Evolutionary conservation across 2,888 invertebrate species (phyloP), one percentile per base, ranked within the genome.

Genomic region (Heliconius ismenius): DNA sequence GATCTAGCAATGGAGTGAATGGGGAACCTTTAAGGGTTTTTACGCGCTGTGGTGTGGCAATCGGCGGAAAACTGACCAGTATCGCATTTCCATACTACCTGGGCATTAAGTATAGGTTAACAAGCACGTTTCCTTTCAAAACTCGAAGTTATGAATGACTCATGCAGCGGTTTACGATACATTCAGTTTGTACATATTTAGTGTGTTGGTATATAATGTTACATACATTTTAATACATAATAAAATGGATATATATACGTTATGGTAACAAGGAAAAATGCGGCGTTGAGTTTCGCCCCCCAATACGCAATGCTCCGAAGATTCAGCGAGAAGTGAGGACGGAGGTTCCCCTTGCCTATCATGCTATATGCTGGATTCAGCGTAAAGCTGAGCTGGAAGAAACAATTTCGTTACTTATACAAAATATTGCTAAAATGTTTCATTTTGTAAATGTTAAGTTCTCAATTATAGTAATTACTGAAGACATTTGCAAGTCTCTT

Each of bases 1-100:
- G 90, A 90, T 91, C 91, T 89, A 88, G 89, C 89, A 90, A 89
- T 89, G 86, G 84, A 79, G 86, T 91, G 90, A 90, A 90, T 90
- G 91, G 86, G 90, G 86, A 83, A n/a, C 83, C 81, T 83, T 82
- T 82, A 80, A 82, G 80, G 80, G 79, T 79, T 82, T 83, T 82
- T 82, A 83, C 82, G 81, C 80, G 13, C 77, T 43, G 75, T 79
- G 79, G 80, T 76, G 79, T 69, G 77, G 73, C 83, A 82, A 85
- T 82, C 80, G 81, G 81, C 82, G 85, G 87, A 86, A 87, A 87
- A 86, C 84, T 84, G 79, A 83, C 80, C 81, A 81, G 81, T 83
- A 82, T 84, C 82, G 81, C 82, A 83, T 87, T 85, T 85, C 86
- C 87, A 87, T 83, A 83, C 81, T 83, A 83, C 84, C 82, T 76